Conservation (phyloP, 2,113 vertebrate genomes). For the Amblyopsis rosae region DNA sequence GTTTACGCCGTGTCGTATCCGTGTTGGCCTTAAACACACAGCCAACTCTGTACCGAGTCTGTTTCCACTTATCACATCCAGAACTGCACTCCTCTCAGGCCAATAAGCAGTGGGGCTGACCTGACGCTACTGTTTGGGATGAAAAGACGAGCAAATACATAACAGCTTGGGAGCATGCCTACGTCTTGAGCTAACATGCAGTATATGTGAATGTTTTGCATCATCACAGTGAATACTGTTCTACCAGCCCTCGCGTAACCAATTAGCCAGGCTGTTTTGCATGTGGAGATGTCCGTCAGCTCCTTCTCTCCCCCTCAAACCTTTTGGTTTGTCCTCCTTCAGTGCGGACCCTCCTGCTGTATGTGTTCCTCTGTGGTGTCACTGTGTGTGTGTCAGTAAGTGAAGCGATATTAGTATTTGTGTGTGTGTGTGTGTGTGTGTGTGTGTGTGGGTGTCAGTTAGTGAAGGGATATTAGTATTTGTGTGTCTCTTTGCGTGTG, state of each 20-base stretch:
- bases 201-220: background rate
- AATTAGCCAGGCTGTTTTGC: background rate
- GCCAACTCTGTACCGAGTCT: slow-evolving; percentile 69
- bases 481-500: slow-evolving; percentile 1
- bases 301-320: background rate
- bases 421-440: slow-evolving; percentile 18
- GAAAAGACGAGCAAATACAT: slow-evolving; percentile 27
- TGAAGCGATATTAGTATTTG: background rate
- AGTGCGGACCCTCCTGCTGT: background rate
- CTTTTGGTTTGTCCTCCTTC: background rate
- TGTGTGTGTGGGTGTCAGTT: slow-evolving; percentile 7
- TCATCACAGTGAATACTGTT: background rate
- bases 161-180: background rate
- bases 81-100: slow-evolving; percentile 76
- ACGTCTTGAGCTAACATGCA: background rate
- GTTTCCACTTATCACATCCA: slow-evolving; percentile 87
- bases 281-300: slow-evolving; percentile 6
- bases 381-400: background rate
- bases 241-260: background rate
- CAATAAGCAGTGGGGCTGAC: slow-evolving; percentile 63
- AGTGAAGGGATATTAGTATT: no score
- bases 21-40: slow-evolving; percentile 67
- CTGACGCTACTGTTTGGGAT: slow-evolving; percentile 67
- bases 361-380: slow-evolving; percentile 14
- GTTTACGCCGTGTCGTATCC: slow-evolving; percentile 79